Base-by-base conservation (phyloP, 1,140 invertebrate genomes). In the Ridgeia piscesae region DNA sequence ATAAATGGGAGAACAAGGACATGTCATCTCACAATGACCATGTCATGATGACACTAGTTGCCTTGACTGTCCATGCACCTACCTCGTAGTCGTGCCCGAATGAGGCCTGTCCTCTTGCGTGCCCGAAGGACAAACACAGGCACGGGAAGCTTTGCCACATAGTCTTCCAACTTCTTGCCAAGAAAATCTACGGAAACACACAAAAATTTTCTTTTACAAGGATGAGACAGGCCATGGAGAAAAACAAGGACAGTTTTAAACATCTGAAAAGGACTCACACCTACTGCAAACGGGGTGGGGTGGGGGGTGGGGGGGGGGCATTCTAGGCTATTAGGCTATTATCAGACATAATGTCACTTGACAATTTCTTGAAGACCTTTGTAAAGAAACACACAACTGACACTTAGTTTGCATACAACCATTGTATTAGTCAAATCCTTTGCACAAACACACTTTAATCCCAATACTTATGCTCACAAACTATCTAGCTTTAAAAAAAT, bases 71-170 rank as follows among this genome's bases (percentile, higher is more conserved):
- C 27, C 34, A 2, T 88, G 89, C 17, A 34, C 58, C 35, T 91
- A 92, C 99, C 99, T 90, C 99, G 96, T 48, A 99, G 96, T 93
- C 99, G 96, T 0, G 99, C 99, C 93, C 99, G 97, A 93, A 99
- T 99, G 33, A 99, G 96, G 0, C 99, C 99, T 0, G 98, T 99
- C 92, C 99, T 97, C 95, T 98, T 98, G 94, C 98, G 97, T 0
- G 98, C 99, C 89, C 99, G 97, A 93, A 98, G 97, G 1, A 99
- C 97, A 93, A 97, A 91, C 1, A 95, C 97, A 35, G 97, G 97
- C 0, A 99, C 98, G 0, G 98, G 98, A 93, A 99, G 95, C 6
- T 96, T 98, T 93, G 97, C 97, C 89, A 99, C 98, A 96, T 99
- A 99, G 50, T 99, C 97, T 96, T 99, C 99, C 92, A 99, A 95